Percentiles rank a stretch among this genome's conserved stretches.
phyloP scores from a whole-genome alignment of 2,113 vertebrate genomes.

The Hydropotes inermis region DNA sequence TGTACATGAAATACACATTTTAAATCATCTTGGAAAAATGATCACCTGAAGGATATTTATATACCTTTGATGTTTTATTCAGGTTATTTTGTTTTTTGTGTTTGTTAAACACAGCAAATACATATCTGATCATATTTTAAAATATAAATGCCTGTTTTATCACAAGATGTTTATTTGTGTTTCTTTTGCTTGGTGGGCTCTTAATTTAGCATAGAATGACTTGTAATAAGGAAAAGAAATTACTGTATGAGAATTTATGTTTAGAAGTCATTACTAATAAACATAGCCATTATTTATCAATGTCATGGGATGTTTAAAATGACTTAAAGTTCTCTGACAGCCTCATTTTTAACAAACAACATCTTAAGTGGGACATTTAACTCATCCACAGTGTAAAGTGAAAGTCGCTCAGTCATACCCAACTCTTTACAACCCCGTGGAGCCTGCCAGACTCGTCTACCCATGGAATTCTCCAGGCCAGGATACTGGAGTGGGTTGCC shows the following conservation, averaged over 20 bases:
- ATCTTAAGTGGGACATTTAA: neutral
- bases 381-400: neutral
- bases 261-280: neutral
- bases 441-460: neutral
- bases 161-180: neutral
- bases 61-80: neutral
- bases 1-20: neutral
- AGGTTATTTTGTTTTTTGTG: neutral
- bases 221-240: neutral
- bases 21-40: neutral
- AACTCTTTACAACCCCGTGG: neutral
- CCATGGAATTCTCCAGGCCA: neutral
- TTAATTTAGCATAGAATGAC: neutral
- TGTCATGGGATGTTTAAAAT: neutral
- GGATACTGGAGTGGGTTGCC: neutral
- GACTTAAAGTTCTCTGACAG: neutral
- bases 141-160: neutral
- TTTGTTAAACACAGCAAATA: slow-evolving; percentile 22
- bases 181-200: neutral
- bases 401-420: neutral
- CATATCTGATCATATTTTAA: neutral
- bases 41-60: neutral
- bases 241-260: neutral
- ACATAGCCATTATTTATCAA: neutral
- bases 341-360: neutral